These are phyloP conservation scores for Trichonephila inaurata DNA, from an alignment of 1,140 invertebrate genomes.

Conservation along the genomic window DNA sequence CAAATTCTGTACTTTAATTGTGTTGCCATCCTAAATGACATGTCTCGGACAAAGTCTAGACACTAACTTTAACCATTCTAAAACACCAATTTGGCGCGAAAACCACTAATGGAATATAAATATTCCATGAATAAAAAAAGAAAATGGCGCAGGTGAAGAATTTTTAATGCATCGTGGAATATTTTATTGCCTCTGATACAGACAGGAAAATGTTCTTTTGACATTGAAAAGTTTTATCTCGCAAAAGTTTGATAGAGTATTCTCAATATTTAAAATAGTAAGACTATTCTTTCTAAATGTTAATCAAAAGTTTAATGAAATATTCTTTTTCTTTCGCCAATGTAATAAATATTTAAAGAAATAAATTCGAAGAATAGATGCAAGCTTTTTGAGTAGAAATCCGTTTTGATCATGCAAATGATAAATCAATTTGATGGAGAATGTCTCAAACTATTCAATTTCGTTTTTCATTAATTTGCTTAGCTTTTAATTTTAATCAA, in stretches of 20 bases:
- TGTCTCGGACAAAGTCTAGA: conserved; percentile 23
- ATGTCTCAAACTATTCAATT: too few relatives aligned
- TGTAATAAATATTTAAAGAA: too few relatives aligned
- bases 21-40: background rate
- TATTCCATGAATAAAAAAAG: conserved; percentile 10
- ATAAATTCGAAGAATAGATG: too few relatives aligned
- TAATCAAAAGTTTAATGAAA: background rate
- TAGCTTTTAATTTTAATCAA: too few relatives aligned
- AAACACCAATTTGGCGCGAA: background rate
- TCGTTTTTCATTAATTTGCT: too few relatives aligned
- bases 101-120: background rate
- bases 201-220: background rate
- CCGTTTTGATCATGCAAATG: too few relatives aligned
- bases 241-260: background rate
- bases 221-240: background rate
- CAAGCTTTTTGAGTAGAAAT: too few relatives aligned
- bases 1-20: background rate
- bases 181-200: background rate
- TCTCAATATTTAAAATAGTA: background rate
- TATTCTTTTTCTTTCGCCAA: background rate
- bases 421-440: too few relatives aligned
- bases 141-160: background rate
- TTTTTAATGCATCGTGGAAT: background rate
- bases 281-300: background rate
- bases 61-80: background rate